phyloP scores from a whole-genome alignment of 2,113 vertebrate species.

The Pollachius pollachius region DNA sequence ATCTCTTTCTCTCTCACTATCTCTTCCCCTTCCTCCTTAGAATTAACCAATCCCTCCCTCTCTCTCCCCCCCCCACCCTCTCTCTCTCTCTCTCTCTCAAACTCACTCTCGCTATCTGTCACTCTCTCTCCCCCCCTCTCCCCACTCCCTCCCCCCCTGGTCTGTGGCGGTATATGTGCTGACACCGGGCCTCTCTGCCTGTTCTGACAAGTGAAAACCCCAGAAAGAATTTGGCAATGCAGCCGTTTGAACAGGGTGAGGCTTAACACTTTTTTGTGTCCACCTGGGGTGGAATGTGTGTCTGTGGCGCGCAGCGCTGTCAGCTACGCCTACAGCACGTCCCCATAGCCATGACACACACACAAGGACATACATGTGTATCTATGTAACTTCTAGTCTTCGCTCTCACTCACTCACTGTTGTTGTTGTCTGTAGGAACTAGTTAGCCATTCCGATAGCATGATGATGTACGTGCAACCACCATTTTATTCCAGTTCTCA shows the following conservation, averaged over 20 bases:
- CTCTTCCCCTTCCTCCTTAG: constrained; percentile 15
- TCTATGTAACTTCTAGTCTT: not conserved
- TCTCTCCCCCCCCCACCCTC: constrained; percentile 1
- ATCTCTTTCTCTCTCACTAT: constrained; percentile 18
- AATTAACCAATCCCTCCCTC: not conserved
- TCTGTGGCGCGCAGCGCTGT: constrained; percentile 49
- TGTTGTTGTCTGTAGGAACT: no score
- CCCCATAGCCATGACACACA: constrained; percentile 7
- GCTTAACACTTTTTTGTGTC: constrained; percentile 62
- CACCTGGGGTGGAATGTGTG: constrained; percentile 65
- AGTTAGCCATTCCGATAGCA: no score
- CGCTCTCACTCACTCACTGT: no score
- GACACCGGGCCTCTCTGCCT: constrained; percentile 67
- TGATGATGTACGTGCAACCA: no score
- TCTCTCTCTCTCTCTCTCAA: constrained; percentile 11
- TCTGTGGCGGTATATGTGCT: constrained; percentile 47
- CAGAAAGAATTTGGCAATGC: constrained; percentile 74
- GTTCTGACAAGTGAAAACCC: constrained; percentile 75
- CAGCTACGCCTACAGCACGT: constrained; percentile 10
- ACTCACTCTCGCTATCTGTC: constrained; percentile 13
- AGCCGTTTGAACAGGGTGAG: constrained; percentile 64
- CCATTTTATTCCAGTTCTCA: no score
- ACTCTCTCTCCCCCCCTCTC: constrained; percentile 16
- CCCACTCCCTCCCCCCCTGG: constrained; percentile 25
- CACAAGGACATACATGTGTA: not conserved